Evolutionary conservation across 2,797 vertebrate genomes (phyloP).

Genomic region (Betta splendens): DNA sequence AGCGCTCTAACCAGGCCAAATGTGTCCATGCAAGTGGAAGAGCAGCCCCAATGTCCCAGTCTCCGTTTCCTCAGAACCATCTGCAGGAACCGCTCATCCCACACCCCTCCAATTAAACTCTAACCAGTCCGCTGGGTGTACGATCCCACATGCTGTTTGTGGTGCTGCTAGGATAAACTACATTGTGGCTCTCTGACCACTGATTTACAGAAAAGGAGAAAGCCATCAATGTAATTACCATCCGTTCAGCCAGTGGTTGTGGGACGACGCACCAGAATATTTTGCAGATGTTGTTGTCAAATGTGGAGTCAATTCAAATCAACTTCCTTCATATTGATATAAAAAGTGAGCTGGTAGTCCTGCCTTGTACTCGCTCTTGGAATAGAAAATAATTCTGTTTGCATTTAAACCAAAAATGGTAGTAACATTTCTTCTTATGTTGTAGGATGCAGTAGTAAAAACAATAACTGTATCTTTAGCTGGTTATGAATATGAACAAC

Average conservation of each 20-base stretch:
- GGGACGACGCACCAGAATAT: constrained; percentile 18
- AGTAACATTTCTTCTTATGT: neutral
- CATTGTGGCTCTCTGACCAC: constrained; percentile 15
- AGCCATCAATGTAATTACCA: constrained; percentile 10
- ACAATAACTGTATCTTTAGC: neutral
- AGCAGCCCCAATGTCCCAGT: constrained; percentile 19
- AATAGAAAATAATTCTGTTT: no score
- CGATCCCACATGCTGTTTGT: constrained; percentile 15
- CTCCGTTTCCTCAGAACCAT: constrained; percentile 32
- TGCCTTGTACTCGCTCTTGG: constrained; percentile 1
- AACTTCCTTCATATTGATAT: constrained; percentile 39
- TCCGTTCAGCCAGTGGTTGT: constrained; percentile 9
- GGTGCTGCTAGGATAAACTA: constrained; percentile 22
- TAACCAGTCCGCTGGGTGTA: constrained; percentile 23
- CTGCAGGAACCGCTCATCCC: constrained; percentile 26
- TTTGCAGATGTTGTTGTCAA: constrained; percentile 21
- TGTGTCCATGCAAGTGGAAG: constrained; percentile 52
- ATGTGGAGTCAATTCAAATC: constrained; percentile 35
- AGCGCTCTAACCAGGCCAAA: constrained; percentile 51
- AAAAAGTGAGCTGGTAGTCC: constrained; percentile 20
- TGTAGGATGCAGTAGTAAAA: neutral
- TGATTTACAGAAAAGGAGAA: constrained; percentile 1
- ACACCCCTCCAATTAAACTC: constrained; percentile 32
- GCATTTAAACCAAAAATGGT: neutral
- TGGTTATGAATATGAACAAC: no score